Conservation (phyloP, 2,113 vertebrate species). For the Ageneiosus marmoratus region DNA sequence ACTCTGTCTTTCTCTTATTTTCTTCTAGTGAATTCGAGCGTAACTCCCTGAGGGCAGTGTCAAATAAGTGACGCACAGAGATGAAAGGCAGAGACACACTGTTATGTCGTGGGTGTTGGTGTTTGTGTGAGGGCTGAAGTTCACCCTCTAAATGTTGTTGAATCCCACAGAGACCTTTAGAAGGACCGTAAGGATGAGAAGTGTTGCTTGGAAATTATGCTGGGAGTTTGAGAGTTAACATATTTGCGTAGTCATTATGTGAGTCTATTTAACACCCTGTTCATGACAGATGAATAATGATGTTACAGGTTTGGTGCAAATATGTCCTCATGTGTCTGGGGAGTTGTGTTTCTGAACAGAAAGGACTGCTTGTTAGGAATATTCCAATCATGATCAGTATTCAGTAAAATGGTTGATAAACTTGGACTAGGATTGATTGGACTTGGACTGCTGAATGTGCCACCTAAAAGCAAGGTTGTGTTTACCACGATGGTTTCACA, state of each 20-base stretch:
- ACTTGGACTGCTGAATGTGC: not conserved
- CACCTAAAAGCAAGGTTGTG: not conserved
- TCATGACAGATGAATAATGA: not conserved
- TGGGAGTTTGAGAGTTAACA: conserved; percentile 45
- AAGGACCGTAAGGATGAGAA: not conserved
- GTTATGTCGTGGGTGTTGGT: conserved; percentile 34
- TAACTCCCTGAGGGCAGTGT: conserved; percentile 26
- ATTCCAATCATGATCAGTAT: not conserved
- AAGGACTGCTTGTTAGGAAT: not conserved
- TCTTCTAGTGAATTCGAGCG: not conserved
- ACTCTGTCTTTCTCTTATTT: too few relatives aligned
- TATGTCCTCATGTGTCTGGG: not conserved
- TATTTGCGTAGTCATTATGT: not conserved
- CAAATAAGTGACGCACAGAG: conserved; percentile 26
- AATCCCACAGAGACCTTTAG: conserved; percentile 20
- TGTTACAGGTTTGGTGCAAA: not conserved
- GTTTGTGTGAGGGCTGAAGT: conserved; percentile 58
- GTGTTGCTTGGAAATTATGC: conserved; percentile 39
- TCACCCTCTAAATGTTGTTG: conserved; percentile 31
- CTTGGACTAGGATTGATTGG: not conserved
- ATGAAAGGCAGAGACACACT: conserved; percentile 36
- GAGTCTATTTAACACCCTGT: not conserved
- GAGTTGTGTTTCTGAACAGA: not conserved
- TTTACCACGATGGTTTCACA: not conserved
- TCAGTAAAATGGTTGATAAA: not conserved